Evolutionary conservation across 2,797 vertebrate genomes (phyloP).

Genomic region (Phrynocephalus forsythii): DNA sequence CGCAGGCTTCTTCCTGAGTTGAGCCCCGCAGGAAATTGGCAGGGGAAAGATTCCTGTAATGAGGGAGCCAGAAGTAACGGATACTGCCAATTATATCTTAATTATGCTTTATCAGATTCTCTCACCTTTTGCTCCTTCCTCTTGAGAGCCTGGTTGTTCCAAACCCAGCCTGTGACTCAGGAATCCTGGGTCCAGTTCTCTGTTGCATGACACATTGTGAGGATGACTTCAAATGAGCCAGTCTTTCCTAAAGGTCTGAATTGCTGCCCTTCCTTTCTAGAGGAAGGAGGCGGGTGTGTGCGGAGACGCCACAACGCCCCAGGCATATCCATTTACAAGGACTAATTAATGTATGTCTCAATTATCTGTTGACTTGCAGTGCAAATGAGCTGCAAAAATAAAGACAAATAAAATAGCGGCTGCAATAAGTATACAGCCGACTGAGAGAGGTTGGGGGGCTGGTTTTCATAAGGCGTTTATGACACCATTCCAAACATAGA

Average conservation of each 20-base stretch:
- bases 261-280: background rate
- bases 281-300: background rate
- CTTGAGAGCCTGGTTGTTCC: background rate
- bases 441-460: background rate
- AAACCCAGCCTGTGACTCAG: background rate
- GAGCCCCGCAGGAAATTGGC: slow-evolving; percentile 13
- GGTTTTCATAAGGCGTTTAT: background rate
- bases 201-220: background rate
- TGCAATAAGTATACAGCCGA: background rate
- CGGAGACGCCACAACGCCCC: background rate
- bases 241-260: background rate
- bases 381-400: background rate
- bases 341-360: slow-evolving; percentile 2
- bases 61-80: background rate
- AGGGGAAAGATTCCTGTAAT: background rate
- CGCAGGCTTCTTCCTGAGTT: background rate
- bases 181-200: background rate
- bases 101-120: slow-evolving; percentile 12
- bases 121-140: slow-evolving; percentile 39
- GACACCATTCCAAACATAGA: background rate
- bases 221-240: background rate
- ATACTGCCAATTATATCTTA: slow-evolving; percentile 44
- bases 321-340: background rate
- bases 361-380: slow-evolving; percentile 2
- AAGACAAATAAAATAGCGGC: background rate